These are phyloP conservation scores for Poicephalus gulielmi DNA, from an alignment of 2,113 vertebrate species.

Conservation along the genomic window DNA sequence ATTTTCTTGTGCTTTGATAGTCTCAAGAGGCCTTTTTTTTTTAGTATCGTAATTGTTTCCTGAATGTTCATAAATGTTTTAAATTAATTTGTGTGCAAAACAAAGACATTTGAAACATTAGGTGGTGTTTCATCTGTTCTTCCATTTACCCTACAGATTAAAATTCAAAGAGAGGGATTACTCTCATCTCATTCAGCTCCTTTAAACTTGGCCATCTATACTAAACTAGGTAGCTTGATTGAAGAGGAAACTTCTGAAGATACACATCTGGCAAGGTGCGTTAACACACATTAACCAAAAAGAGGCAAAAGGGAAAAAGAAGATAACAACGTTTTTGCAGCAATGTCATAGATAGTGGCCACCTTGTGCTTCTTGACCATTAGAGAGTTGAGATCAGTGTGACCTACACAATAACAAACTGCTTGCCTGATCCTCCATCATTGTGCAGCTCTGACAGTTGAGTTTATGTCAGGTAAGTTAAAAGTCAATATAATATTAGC, in stretches of 20 bases:
- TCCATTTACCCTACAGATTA: not conserved
- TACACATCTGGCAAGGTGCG: not conserved
- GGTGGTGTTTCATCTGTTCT: not conserved
- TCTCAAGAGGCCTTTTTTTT: not conserved
- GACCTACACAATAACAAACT: not conserved
- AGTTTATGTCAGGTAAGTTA: not conserved
- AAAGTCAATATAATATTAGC: not conserved
- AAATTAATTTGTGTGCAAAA: not conserved
- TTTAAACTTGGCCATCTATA: not conserved
- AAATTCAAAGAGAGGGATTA: not conserved
- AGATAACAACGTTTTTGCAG: not conserved
- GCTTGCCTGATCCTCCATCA: not conserved
- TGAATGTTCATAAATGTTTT: not conserved
- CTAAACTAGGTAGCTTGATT: not conserved
- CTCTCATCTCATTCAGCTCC: not conserved
- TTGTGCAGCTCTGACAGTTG: fast-evolving
- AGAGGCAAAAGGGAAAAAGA: not conserved
- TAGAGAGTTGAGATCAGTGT: not conserved
- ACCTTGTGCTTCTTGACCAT: not conserved
- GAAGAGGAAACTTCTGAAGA: not conserved
- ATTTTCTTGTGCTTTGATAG: not conserved
- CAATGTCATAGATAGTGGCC: not conserved
- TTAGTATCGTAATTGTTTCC: not conserved
- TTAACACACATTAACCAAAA: not conserved
- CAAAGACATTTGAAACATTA: not conserved